phyloP scores from a whole-genome alignment of 2,797 vertebrate species.

The Gallinago solitaria region DNA sequence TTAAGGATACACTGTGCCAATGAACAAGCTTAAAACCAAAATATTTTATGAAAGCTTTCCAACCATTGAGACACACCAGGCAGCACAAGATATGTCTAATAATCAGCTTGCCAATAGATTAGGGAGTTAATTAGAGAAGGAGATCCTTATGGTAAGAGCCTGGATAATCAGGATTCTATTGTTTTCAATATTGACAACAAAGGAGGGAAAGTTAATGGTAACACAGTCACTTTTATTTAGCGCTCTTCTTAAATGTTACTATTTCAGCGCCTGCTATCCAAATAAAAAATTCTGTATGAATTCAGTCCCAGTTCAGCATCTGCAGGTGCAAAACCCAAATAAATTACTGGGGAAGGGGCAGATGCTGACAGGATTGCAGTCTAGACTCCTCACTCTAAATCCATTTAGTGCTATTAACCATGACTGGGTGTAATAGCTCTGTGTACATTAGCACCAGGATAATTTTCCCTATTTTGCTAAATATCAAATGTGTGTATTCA shows the following conservation, averaged over 20 bases:
- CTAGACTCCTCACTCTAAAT: conserved; percentile 72
- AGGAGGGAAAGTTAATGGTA: conserved; percentile 26
- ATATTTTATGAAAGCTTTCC: not conserved
- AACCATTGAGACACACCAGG: not conserved
- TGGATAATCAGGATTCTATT: conserved; percentile 31
- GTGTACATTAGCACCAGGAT: conserved; percentile 60
- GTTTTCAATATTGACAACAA: conserved; percentile 15
- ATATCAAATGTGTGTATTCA: conserved; percentile 48
- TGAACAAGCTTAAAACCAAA: not conserved
- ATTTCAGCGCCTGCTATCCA: not conserved
- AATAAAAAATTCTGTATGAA: conserved; percentile 38
- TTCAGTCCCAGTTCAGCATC: conserved; percentile 33
- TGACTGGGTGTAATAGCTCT: conserved; percentile 68
- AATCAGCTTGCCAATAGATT: conserved; percentile 21
- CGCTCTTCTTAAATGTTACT: conserved; percentile 24
- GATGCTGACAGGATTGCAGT: conserved; percentile 69
- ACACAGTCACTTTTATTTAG: not conserved
- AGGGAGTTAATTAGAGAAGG: conserved; percentile 20
- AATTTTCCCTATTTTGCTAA: conserved; percentile 61
- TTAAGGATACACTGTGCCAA: not conserved
- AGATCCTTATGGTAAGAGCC: not conserved
- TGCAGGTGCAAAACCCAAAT: conserved; percentile 70
- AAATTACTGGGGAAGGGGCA: conserved; percentile 63
- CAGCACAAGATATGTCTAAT: not conserved
- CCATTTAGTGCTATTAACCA: conserved; percentile 73